phyloP scores from a whole-genome alignment of 2,888 invertebrate species.

The Xestia ashworthii region DNA sequence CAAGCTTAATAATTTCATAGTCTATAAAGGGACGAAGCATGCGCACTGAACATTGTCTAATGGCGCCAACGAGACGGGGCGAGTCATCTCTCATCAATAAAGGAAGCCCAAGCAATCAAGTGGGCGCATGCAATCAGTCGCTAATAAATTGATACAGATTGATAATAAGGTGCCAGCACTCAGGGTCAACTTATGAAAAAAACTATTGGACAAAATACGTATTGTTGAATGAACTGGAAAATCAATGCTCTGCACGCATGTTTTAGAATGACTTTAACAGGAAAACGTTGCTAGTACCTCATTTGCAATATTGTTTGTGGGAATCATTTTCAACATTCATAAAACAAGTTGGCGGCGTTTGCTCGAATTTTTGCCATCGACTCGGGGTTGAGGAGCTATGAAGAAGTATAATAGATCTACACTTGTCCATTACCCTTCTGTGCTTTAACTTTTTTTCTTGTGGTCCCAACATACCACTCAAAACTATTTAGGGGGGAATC shows the following conservation, averaged over 20 bases:
- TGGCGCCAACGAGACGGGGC: conserved; percentile 85
- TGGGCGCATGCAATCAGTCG: conserved; percentile 72
- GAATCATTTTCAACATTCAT: not conserved
- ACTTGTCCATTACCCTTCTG: too few species aligned
- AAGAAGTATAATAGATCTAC: too few species aligned
- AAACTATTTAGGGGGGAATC: too few species aligned
- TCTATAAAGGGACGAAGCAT: conserved; percentile 68
- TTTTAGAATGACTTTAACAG: too few species aligned
- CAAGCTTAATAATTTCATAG: conserved; percentile 48
- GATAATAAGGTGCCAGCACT: conserved; percentile 55
- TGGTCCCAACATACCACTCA: too few species aligned
- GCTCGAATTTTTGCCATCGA: too few species aligned
- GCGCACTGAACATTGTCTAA: conserved; percentile 58
- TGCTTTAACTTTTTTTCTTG: too few species aligned
- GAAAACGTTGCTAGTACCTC: too few species aligned
- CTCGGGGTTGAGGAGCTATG: too few species aligned
- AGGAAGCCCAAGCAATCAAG: conserved; percentile 86
- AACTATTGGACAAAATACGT: conserved; percentile 6
- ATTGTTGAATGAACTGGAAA: not conserved
- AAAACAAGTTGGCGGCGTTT: not conserved
- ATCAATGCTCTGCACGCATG: too few species aligned
- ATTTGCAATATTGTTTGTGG: too few species aligned
- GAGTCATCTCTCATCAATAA: conserved; percentile 86
- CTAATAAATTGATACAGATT: conserved; percentile 66
- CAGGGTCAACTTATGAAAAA: conserved; percentile 35